These are phyloP conservation scores for Geococcyx californianus DNA, from an alignment of 2,113 vertebrate genomes.

Conservation along the genomic window DNA sequence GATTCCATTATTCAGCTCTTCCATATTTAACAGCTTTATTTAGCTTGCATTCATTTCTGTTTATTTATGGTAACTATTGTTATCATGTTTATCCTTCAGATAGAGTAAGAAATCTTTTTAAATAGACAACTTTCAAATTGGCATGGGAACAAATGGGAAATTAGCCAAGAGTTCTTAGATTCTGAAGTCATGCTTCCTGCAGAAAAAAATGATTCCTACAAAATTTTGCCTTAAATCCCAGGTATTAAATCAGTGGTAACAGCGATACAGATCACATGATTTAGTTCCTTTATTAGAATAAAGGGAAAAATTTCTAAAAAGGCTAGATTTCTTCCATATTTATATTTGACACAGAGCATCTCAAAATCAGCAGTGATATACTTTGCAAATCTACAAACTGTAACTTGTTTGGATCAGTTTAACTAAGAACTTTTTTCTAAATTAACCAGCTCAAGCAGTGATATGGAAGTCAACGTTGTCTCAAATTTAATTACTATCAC, in stretches of 20 bases:
- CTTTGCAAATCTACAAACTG: neutral
- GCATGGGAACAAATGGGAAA: neutral
- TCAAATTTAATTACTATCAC: neutral
- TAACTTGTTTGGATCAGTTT: neutral
- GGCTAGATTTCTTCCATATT: neutral
- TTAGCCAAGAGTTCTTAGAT: neutral
- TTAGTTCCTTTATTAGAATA: neutral
- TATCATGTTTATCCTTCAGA: neutral
- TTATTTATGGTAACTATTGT: neutral
- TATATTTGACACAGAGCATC: neutral
- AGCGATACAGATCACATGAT: neutral
- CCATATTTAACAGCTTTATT: neutral
- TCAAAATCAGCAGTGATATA: neutral
- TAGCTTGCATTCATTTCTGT: neutral
- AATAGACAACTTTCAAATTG: neutral
- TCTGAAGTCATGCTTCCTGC: neutral
- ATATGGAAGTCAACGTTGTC: neutral
- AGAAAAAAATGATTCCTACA: neutral
- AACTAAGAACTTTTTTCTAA: neutral
- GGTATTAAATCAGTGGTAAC: neutral
- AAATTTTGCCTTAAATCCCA: neutral
- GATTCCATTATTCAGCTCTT: neutral
- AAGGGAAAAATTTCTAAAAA: neutral
- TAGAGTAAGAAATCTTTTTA: neutral
- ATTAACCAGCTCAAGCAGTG: neutral